Evolutionary conservation across 37 sponge, comb jelly and placozoan species (phyloP).

Genomic region (Hexactinellida sp.): DNA sequence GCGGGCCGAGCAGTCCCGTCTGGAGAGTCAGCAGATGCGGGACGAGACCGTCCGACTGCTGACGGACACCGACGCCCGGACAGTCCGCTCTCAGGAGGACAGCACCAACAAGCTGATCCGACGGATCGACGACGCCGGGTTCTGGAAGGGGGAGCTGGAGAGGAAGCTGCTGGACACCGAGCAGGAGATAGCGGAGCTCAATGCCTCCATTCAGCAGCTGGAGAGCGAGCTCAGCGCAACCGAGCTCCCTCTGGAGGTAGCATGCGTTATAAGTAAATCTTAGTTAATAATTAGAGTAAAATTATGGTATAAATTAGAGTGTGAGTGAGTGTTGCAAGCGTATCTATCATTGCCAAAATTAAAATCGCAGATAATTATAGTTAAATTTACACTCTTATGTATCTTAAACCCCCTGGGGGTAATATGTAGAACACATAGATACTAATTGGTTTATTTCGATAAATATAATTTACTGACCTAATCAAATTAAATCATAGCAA

Average conservation of each 20-base stretch:
- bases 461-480: too few species aligned
- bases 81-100: slow-evolving; percentile 47
- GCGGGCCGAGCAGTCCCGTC: slow-evolving; percentile 57
- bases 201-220: slow-evolving; percentile 42
- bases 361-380: too few species aligned
- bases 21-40: slow-evolving; percentile 61
- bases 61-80: slow-evolving; percentile 58
- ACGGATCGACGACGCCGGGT: slow-evolving; percentile 55
- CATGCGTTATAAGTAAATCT: too few species aligned
- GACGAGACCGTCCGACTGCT: slow-evolving; percentile 67
- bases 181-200: slow-evolving; percentile 48
- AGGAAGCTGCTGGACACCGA: slow-evolving; percentile 39
- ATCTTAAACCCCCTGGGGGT: too few species aligned
- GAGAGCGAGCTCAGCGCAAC: slow-evolving; percentile 49
- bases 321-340: too few species aligned
- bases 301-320: too few species aligned
- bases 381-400: too few species aligned
- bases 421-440: too few species aligned
- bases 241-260: slow-evolving; percentile 59
- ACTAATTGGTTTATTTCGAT: too few species aligned
- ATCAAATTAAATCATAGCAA: too few species aligned
- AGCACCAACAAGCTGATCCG: slow-evolving; percentile 68
- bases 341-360: too few species aligned
- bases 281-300: too few species aligned
- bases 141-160: slow-evolving; percentile 84